A percentile compares a stretch with the other conserved stretches of the same genome.
Evolutionary conservation across 2,888 invertebrate species (phyloP).

Genomic region (Cryptosula pallasiana): DNA sequence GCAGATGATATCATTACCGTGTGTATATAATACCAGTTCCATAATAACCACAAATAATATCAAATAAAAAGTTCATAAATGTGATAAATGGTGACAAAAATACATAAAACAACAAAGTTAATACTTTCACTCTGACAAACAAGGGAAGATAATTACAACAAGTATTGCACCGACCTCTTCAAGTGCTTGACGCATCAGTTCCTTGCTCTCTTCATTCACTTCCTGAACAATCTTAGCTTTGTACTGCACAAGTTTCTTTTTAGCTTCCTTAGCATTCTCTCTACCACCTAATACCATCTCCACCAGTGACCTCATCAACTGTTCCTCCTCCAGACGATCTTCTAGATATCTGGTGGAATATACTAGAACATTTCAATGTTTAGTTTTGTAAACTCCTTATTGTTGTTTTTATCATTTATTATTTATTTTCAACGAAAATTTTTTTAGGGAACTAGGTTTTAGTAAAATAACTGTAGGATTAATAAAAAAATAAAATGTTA

Average conservation of each 20-base stretch:
- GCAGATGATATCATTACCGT: neutral
- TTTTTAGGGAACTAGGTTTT: neutral
- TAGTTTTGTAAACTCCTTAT: no score
- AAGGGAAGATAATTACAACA: neutral
- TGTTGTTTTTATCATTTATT: no score
- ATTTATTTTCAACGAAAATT: neutral
- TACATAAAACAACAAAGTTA: neutral
- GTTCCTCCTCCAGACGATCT: slow-evolving; percentile 45
- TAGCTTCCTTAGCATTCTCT: slow-evolving; percentile 48
- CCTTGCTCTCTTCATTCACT: slow-evolving; percentile 47
- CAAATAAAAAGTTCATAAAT: neutral
- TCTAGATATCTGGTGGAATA: slow-evolving; percentile 34
- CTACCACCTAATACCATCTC: slow-evolving; percentile 47
- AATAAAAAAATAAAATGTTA: neutral
- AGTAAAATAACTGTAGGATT: neutral
- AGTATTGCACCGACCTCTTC: slow-evolving; percentile 40
- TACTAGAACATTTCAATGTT: no score
- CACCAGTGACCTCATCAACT: slow-evolving; percentile 47
- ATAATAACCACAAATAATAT: neutral
- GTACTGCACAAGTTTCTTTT: slow-evolving; percentile 46
- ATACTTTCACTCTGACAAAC: neutral
- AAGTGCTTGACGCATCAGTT: slow-evolving; percentile 47
- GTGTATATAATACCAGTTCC: neutral
- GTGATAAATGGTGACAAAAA: neutral
- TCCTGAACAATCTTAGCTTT: slow-evolving; percentile 51